These are phyloP conservation scores for Hirundichthys speculiger DNA, from an alignment of 2,113 vertebrate genomes.

Conservation along the genomic window DNA sequence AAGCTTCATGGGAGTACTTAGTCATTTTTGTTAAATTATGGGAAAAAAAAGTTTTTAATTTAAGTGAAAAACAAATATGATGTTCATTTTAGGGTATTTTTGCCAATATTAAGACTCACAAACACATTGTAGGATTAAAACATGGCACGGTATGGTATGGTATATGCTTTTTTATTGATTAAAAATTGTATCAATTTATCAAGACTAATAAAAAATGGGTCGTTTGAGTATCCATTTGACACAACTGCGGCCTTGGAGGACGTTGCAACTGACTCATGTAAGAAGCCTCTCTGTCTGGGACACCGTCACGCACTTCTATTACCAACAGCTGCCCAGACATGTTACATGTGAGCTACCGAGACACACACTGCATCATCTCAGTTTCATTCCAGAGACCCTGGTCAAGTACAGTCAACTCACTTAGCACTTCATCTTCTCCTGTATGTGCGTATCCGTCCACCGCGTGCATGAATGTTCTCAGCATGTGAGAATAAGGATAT, in stretches of 20 bases:
- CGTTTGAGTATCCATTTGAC: conserved; percentile 42
- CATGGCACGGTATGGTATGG: too few relatives aligned
- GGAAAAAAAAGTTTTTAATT: too few relatives aligned
- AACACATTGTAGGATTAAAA: too few relatives aligned
- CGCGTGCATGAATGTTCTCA: conserved; percentile 31
- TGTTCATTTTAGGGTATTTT: too few relatives aligned
- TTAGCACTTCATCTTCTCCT: conserved; percentile 58
- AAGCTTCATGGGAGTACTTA: too few relatives aligned
- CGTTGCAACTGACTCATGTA: conserved; percentile 44
- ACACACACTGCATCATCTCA: conserved; percentile 49
- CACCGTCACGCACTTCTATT: conserved; percentile 56
- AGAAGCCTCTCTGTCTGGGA: conserved; percentile 40
- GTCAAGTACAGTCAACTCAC: conserved; percentile 57
- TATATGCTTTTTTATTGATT: conserved; percentile 59
- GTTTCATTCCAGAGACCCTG: conserved; percentile 58
- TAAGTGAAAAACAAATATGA: too few relatives aligned
- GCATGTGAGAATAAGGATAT: conserved; percentile 26
- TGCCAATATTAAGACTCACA: too few relatives aligned
- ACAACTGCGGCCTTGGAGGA: conserved; percentile 21
- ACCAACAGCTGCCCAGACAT: conserved; percentile 38
- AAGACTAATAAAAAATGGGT: background rate
- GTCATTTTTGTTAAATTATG: too few relatives aligned
- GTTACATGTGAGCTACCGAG: conserved; percentile 38
- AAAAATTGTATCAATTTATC: conserved; percentile 12
- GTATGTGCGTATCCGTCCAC: conserved; percentile 4